phyloP scores from a whole-genome alignment of 2,888 invertebrate species.

The Mimachlamys varia region DNA sequence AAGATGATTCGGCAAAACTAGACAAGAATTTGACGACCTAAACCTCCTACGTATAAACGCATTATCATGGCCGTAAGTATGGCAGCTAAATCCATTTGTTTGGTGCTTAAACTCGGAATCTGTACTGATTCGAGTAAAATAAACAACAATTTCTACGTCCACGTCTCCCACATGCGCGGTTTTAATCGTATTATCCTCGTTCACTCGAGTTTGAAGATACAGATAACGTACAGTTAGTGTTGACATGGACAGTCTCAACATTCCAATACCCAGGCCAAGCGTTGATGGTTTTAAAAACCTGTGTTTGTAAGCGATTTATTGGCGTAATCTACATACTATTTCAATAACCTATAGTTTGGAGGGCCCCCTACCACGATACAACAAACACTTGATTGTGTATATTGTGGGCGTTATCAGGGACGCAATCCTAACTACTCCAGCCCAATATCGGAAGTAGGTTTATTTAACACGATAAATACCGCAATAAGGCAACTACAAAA shows the following conservation, averaged over 20 bases:
- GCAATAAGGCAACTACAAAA: neutral
- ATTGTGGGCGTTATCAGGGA: neutral
- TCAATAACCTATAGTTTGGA: neutral
- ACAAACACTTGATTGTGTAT: neutral
- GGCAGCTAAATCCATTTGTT: neutral
- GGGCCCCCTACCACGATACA: neutral
- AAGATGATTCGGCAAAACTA: constrained; percentile 5
- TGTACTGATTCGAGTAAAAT: neutral
- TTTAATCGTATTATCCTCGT: neutral
- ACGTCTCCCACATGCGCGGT: neutral
- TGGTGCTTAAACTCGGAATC: neutral
- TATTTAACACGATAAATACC: neutral
- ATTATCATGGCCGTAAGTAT: neutral
- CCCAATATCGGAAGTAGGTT: neutral
- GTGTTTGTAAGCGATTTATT: constrained; percentile 26
- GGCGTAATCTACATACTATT: constrained; percentile 6
- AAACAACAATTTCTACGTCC: neutral
- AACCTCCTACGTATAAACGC: constrained; percentile 19
- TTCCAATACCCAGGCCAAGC: neutral
- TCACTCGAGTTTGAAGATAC: constrained; percentile 31
- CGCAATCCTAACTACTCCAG: neutral
- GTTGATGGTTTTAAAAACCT: constrained; percentile 11
- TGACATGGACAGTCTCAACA: neutral
- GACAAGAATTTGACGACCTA: neutral
- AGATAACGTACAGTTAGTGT: neutral